Base-by-base conservation (phyloP, 2,888 invertebrate species). In the Alentia gelatinosa region DNA sequence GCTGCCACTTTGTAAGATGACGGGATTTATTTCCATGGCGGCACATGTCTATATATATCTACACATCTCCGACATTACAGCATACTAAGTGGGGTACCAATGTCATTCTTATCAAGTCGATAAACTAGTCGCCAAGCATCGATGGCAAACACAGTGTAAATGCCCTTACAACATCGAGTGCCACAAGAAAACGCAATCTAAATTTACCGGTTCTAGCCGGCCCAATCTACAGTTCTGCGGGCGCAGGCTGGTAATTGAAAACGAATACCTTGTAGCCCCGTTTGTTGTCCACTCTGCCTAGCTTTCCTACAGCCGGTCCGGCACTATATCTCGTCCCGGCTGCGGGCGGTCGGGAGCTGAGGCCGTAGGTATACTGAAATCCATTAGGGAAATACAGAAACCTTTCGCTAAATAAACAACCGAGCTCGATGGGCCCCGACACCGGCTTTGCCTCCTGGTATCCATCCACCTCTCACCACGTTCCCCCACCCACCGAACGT, bases 351-450 rank as follows among this genome's bases (percentile, higher is more conserved):
- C 19, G 12, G 56, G 56, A 56, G 56, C 3, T 30, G 68, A 5
- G 68, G 68, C 68, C 68, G 30, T 1, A 3, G 68, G 5, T 68
- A 33, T 4, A 33, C 30, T 30, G 26, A 26, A 68, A 68, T 68
- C 68, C 68, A 68, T 68, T 68, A 68, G 68, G 68, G 68, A 26
- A 68, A 68, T 68, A 68, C n/a, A 30, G 68, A 68, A 68, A 9
- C 68, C 26, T 68, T 68, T 68, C 3, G 68, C 68, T 68, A 26
- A 68, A 68, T 68, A 68, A 68, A 68, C 68, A 68, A 68, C 33
- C 30, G 68, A 33, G 33, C 68, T 30, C n/a, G n/a, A 30, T 68
- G 30, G 68, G 26, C 1, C 30, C 9, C 68, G 12, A 26, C 68
- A 68, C 68, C 30, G 68, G 68, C 68, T 30, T 68, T 68, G 30